Percentiles rank a stretch among this genome's conserved stretches.
These are phyloP conservation scores for Melanitta fusca DNA, from an alignment of 2,797 vertebrate species.

Conservation along the genomic window DNA sequence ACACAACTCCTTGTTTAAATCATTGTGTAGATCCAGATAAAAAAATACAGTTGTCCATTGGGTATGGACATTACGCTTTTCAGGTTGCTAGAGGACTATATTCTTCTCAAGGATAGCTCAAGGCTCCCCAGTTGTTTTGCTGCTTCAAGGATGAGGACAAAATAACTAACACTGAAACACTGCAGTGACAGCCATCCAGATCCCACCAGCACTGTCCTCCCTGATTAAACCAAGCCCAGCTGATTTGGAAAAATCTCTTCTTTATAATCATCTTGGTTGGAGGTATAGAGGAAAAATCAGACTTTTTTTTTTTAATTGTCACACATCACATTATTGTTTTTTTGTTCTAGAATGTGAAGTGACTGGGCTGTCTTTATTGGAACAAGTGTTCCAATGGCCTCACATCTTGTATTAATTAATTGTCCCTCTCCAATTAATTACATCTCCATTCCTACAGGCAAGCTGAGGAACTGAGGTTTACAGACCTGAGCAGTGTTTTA, in stretches of 20 bases:
- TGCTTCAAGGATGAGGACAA: neutral
- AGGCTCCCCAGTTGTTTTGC: neutral
- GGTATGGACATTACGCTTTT: neutral
- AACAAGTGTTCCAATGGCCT: neutral
- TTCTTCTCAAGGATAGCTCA: neutral
- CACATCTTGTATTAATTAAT: neutral
- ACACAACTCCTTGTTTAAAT: neutral
- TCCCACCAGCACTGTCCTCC: neutral
- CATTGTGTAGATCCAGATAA: fast-evolving
- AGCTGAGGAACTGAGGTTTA: neutral
- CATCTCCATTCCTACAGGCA: neutral
- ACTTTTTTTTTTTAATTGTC: neutral
- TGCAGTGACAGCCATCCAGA: neutral
- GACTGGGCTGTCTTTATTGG: neutral
- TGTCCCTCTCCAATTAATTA: neutral
- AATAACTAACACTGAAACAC: neutral
- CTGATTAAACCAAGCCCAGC: neutral
- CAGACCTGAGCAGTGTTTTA: neutral
- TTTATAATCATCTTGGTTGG: neutral
- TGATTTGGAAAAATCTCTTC: neutral
- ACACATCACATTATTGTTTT: neutral
- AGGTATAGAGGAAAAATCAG: neutral
- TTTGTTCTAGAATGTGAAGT: neutral
- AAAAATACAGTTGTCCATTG: neutral
- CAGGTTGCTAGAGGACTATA: neutral